These are phyloP conservation scores for Ophion ventricosus DNA, from an alignment of 2,888 invertebrate species.

Conservation along the genomic window DNA sequence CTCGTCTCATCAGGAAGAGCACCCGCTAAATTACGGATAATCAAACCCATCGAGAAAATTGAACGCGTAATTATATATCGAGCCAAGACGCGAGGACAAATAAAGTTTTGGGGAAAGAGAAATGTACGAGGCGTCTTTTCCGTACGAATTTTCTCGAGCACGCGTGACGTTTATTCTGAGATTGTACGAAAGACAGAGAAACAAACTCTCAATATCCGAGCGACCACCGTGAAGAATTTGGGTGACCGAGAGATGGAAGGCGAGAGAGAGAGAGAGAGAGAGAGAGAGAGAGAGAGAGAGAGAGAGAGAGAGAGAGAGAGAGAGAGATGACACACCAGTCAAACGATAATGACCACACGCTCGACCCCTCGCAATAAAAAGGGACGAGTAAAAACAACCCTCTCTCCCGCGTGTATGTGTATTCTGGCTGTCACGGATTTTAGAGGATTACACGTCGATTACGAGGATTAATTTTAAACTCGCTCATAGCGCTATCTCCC, in stretches of 20 bases:
- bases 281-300: background rate
- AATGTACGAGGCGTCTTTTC: background rate
- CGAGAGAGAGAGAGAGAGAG: background rate
- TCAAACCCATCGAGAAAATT: constrained; percentile 40
- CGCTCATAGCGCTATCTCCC: constrained; percentile 63
- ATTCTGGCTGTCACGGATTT: constrained; percentile 78
- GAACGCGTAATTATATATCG: background rate
- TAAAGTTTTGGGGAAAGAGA: too few relatives aligned
- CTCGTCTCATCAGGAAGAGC: constrained; percentile 11
- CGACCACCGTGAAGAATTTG: constrained; percentile 29
- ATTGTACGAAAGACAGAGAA: background rate
- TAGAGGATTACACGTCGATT: constrained; percentile 83
- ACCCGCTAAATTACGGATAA: constrained; percentile 25
- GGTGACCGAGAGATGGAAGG: constrained; percentile 1
- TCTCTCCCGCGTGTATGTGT: constrained; percentile 17
- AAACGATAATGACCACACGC: constrained; percentile 50
- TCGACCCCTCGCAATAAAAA: constrained; percentile 42
- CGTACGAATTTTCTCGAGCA: background rate
- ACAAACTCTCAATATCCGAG: background rate
- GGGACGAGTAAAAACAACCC: constrained; percentile 33
- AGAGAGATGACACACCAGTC: constrained; percentile 11
- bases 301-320: background rate
- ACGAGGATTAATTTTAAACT: constrained; percentile 82
- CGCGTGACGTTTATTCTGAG: background rate
- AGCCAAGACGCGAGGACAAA: background rate